Conservation (phyloP, 2,888 invertebrate genomes). For the Germaria angustata region DNA sequence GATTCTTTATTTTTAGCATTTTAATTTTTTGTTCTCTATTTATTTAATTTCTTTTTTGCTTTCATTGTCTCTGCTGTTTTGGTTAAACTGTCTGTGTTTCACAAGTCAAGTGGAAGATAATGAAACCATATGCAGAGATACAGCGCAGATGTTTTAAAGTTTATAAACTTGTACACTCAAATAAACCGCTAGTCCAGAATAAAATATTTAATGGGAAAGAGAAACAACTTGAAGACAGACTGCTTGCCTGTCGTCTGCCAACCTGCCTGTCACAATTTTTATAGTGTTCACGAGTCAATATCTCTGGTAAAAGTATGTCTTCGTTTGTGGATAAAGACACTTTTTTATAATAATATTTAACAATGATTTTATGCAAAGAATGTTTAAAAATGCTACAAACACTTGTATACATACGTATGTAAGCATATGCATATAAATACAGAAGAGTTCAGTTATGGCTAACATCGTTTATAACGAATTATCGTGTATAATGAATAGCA, state of each 20-base stretch:
- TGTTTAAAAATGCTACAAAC: background rate
- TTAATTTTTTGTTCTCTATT: slow-evolving; percentile 10
- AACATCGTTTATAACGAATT: too few species aligned
- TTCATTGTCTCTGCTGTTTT: background rate
- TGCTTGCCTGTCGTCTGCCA: background rate
- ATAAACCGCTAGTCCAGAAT: slow-evolving; percentile 25
- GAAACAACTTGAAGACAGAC: background rate
- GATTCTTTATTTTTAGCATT: background rate
- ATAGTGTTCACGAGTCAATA: slow-evolving; percentile 22
- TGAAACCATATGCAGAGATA: slow-evolving; percentile 41
- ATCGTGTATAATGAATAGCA: too few species aligned
- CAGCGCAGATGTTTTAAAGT: slow-evolving; percentile 24
- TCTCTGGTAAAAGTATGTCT: background rate
- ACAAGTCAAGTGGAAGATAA: slow-evolving; percentile 60
- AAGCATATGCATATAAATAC: background rate
- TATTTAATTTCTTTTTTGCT: background rate
- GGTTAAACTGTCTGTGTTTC: slow-evolving; percentile 53
- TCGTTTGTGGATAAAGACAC: background rate
- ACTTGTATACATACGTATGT: background rate
- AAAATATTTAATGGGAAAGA: background rate
- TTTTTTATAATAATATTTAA: background rate
- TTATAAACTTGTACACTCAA: background rate
- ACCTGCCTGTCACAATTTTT: background rate
- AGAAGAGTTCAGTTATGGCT: too few species aligned
- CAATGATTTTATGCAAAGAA: too few species aligned